A percentile compares a stretch with the other conserved stretches of the same genome.
Conservation (phyloP, 2,888 invertebrate species). For the Unio delphinus region DNA sequence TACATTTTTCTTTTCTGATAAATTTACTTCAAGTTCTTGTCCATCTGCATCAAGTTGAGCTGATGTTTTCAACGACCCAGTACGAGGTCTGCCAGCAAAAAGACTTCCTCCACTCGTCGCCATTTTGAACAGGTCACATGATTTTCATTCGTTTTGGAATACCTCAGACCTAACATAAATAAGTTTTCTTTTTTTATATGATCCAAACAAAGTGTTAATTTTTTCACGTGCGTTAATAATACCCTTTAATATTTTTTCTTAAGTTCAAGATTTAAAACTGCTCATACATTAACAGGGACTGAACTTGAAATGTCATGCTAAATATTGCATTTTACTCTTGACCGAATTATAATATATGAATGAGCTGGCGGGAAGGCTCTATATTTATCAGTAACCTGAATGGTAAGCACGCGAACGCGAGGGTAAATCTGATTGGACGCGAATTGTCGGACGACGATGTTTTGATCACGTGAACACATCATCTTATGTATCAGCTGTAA, state of each 20-base stretch:
- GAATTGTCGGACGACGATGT: conserved; percentile 43
- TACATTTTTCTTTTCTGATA: too few relatives aligned
- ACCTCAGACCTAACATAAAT: not conserved
- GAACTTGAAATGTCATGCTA: too few relatives aligned
- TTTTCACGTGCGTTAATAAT: not conserved
- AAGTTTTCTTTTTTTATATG: not conserved
- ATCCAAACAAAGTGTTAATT: not conserved
- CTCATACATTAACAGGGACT: too few relatives aligned
- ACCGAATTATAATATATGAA: too few relatives aligned
- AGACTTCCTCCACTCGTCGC: conserved; percentile 55
- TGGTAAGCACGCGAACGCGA: conserved; percentile 17
- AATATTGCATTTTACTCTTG: too few relatives aligned
- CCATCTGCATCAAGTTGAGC: conserved; percentile 64
- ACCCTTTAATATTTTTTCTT: too few relatives aligned
- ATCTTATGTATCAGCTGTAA: conserved; percentile 15
- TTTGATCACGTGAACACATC: conserved; percentile 39
- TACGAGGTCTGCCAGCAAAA: conserved; percentile 57
- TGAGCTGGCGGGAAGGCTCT: conserved; percentile 4
- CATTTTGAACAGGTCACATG: conserved; percentile 57
- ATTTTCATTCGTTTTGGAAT: conserved; percentile 10
- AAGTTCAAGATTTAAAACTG: too few relatives aligned
- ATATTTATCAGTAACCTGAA: conserved; percentile 22
- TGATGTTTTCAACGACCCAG: conserved; percentile 55
- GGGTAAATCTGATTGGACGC: conserved; percentile 51
- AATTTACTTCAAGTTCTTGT: conserved; percentile 60